Base-by-base conservation (phyloP, 2,888 invertebrate species). In the Protophormia terraenovae region DNA sequence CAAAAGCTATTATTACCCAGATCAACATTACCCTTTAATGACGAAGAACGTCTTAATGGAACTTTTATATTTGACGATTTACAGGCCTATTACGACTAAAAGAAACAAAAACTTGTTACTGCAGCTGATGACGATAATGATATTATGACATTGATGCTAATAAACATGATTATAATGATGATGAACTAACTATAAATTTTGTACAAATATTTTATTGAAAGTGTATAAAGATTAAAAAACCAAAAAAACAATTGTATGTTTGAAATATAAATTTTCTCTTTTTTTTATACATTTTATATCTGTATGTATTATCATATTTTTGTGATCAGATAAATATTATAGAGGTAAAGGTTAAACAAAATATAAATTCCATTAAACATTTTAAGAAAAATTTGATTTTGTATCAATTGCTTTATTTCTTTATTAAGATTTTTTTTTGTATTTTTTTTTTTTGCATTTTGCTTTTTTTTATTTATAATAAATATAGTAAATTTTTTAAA, bases 371-470 rank as follows among this genome's bases (percentile, higher is more conserved):
- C 14, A 55, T 55, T 27, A 27, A 27, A 27, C 1, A n/a, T 14
- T 50, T 27, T 53, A 53, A 71, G 38, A 53, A 29, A 50, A 41
- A 55, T 45, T 76, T 91, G 90, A 91, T 90, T 88, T 90, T 90
- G 62, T 87, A 90, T 90, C 90, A 90, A 87, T 90, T 91, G 91
- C 91, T 87, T 69, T 87, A 72, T 82, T 78, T 81, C 41, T 73
- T 72, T 87, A 64, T 76, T 79, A 41, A 29, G 62, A 32, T 16
- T 27, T 55, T 79, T 81, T 87, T 88, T 86, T 87, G 8, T 55
- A 32, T 16, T 27, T 55, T 58, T 87, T 82, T 90, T 88, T 88
- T 89, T 88, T 88, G 50, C 14, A 5, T 45, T 66, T 78, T 77
- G 24, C 8, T 29, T 24, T 12, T 10, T 55, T 60, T 27, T 50